Percentiles rank a stretch among this genome's conserved stretches.
phyloP scores from a whole-genome alignment of 2,888 invertebrate genomes.

The Noctua janthina region DNA sequence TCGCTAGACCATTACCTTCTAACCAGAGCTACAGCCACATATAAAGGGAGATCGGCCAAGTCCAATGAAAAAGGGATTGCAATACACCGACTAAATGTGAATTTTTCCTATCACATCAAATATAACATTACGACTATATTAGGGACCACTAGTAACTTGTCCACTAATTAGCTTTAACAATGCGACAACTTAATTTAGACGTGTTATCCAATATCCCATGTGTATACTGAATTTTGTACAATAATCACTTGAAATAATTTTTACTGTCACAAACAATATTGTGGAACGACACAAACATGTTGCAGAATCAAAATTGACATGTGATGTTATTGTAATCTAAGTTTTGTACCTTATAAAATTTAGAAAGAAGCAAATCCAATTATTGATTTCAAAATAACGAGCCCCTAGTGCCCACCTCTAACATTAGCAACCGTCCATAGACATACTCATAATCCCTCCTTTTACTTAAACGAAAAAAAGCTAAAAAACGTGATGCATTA shows the following conservation, averaged over 20 bases:
- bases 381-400: constrained; percentile 77
- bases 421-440: constrained; percentile 73
- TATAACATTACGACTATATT: constrained; percentile 86
- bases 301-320: constrained; percentile 77
- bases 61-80: constrained; percentile 78
- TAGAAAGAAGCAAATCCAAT: constrained; percentile 80
- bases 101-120: constrained; percentile 84
- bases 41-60: constrained; percentile 83
- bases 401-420: constrained; percentile 73
- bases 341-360: constrained; percentile 84
- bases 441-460: constrained; percentile 76
- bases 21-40: constrained; percentile 74
- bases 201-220: constrained; percentile 77
- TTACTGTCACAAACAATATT: constrained; percentile 66
- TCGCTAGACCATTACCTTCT: constrained; percentile 69
- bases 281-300: constrained; percentile 67
- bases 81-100: constrained; percentile 87
- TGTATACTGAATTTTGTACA: constrained; percentile 79
- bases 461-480: constrained; percentile 80
- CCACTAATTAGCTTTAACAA: constrained; percentile 86
- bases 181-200: constrained; percentile 84
- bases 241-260: constrained; percentile 67
- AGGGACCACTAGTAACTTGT: constrained; percentile 81
- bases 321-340: constrained; percentile 80
- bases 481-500: constrained; percentile 88